These are phyloP conservation scores for Seira sanloemensis DNA, from an alignment of 2,888 invertebrate genomes.

Conservation along the genomic window DNA sequence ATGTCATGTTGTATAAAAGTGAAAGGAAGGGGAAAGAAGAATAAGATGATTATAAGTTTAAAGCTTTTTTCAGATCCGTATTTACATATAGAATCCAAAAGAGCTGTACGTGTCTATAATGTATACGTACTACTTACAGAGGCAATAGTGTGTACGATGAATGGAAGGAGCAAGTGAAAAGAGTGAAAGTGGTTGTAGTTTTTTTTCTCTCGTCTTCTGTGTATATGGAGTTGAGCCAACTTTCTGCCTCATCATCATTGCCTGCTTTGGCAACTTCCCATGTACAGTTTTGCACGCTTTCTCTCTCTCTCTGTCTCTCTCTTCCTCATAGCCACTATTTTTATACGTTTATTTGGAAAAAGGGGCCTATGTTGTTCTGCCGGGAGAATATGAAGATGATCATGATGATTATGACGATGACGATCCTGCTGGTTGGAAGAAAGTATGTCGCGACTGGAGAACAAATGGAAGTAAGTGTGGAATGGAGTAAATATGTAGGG, in stretches of 20 bases:
- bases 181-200: conserved; percentile 37
- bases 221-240: conserved; percentile 54
- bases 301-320: no score
- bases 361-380: not conserved
- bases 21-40: conserved; percentile 28
- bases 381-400: not conserved
- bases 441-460: not conserved
- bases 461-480: not conserved
- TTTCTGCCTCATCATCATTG: conserved; percentile 63
- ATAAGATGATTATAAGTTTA: not conserved
- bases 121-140: no score
- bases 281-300: conserved; percentile 51
- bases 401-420: conserved; percentile 17
- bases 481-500: not conserved
- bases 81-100: no score
- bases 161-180: conserved; percentile 40
- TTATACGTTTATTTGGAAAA: conserved; percentile 64
- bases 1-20: conserved; percentile 44
- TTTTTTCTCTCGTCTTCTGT: no score
- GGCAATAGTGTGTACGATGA: conserved; percentile 21
- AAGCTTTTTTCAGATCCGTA: conserved; percentile 24
- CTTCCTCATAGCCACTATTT: no score
- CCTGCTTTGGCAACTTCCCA: conserved; percentile 65
- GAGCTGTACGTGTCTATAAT: no score
- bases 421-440: conserved; percentile 17